Conservation (phyloP, 2,888 invertebrate species). For the Galerucella nymphaeae region DNA sequence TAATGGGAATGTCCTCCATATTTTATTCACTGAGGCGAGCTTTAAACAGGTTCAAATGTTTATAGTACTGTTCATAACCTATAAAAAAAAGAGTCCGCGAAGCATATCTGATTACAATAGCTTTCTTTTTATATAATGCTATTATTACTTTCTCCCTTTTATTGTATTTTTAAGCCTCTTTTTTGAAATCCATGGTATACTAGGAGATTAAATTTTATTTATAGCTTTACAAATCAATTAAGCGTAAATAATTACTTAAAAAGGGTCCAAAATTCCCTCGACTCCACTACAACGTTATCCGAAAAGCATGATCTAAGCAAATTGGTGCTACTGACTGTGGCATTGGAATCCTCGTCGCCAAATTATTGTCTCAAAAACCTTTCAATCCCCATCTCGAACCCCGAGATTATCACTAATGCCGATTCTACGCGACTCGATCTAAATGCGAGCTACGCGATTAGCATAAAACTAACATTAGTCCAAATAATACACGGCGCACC, state of each 20-base stretch:
- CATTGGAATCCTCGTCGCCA: conserved; percentile 13
- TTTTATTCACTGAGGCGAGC: no score
- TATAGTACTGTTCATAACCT: no score
- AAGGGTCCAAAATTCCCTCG: conserved; percentile 2
- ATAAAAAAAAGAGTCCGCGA: no score
- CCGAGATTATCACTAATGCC: conserved; percentile 55
- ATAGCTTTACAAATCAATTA: neutral
- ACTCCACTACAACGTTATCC: conserved; percentile 2
- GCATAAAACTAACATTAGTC: conserved; percentile 60
- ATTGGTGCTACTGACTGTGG: conserved; percentile 11
- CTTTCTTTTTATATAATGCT: no score
- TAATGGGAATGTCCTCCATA: no score
- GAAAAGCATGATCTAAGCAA: conserved; percentile 12
- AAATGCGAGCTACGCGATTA: conserved; percentile 54
- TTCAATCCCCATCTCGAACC: conserved; percentile 52
- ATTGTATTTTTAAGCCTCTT: no score
- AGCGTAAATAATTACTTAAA: neutral
- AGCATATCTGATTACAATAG: no score
- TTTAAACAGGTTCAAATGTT: no score
- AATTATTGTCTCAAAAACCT: conserved; percentile 42
- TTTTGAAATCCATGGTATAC: no score
- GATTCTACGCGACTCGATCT: conserved; percentile 53
- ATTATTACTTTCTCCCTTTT: no score
- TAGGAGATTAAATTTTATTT: no score
- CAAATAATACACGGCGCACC: conserved; percentile 23